Conservation (phyloP, 2,113 vertebrate genomes). For the Scytalopus superciliaris region DNA sequence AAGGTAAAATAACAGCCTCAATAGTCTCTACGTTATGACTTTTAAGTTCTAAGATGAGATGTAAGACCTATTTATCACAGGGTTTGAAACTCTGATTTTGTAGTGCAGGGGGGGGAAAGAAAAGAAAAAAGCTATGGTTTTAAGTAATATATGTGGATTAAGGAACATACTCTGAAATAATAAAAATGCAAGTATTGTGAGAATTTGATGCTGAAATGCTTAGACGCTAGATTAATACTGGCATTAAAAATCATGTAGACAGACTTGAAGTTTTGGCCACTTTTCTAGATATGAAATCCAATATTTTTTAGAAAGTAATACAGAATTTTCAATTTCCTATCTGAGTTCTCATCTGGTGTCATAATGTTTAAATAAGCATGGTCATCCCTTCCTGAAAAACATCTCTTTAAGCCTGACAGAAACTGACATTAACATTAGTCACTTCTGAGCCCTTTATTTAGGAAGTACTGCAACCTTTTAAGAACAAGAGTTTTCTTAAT, state of each 20-base stretch:
- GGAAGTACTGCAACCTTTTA: not conserved
- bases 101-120: not conserved
- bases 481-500: not conserved
- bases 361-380: accelerated
- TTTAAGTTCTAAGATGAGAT: not conserved
- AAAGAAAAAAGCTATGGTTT: not conserved
- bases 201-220: not conserved
- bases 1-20: not conserved
- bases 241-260: not conserved
- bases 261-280: not conserved
- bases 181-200: not conserved
- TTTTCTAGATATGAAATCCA: not conserved
- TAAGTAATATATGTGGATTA: not conserved
- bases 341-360: not conserved
- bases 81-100: not conserved
- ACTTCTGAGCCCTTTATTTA: not conserved
- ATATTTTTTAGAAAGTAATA: not conserved
- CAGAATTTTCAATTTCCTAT: not conserved
- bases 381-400: not conserved
- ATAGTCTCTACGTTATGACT: not conserved
- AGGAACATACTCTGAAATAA: not conserved
- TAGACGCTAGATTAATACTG: not conserved
- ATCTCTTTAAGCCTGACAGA: not conserved
- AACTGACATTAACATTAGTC: not conserved
- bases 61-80: not conserved